Evolutionary conservation across 2,797 vertebrate genomes (phyloP), one percentile per base, ranked within the genome.

Genomic region (Lates japonicus): DNA sequence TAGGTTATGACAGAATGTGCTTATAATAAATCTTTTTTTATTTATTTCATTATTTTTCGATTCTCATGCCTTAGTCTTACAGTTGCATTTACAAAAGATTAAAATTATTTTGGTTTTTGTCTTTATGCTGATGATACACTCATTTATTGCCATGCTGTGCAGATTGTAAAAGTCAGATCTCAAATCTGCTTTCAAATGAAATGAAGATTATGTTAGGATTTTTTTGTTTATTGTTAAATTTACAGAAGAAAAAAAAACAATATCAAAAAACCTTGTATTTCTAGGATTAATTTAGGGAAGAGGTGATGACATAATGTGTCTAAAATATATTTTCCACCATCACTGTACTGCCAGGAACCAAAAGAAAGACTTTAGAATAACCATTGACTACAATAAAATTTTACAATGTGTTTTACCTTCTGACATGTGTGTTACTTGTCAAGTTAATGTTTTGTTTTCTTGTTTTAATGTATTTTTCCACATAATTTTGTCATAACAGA

Each of bases 1-100:
- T 81, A 67, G 65, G 63, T 78, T 82, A 80, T 64, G 65, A 69
- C 44, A 75, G 52, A 74, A 74, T 71, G 70, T 70, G 46, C 65
- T 68, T 52, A 22, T 58, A 69, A 75, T 76, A 71, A 78, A 75
- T 74, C 66, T 79, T 61, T 68, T 70, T 46, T 31, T 31, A 69
- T 69, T 69, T 55, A 68, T 67, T 52, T 65, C 12, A 44, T 64
- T 35, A 5, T 42, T 76, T 54, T 65, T 49, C 29, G 20, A 58
- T 58, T 64, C 52, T 59, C 44, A 70, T n/a, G 58, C 51, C 72
- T n/a, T n/a, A 7, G 31, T 70, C 33, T 74, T 25, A 25, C 31
- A 33, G 17, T 49, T 61, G 17, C 29, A 66, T 37, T 80, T 78
- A 37, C 3, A 64, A 46, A 59, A 20, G 2, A 54, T 4, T 14